Percentiles rank a stretch among this genome's conserved stretches.
Conservation (phyloP, 2,113 vertebrate species). For the Smithornis capensis region DNA sequence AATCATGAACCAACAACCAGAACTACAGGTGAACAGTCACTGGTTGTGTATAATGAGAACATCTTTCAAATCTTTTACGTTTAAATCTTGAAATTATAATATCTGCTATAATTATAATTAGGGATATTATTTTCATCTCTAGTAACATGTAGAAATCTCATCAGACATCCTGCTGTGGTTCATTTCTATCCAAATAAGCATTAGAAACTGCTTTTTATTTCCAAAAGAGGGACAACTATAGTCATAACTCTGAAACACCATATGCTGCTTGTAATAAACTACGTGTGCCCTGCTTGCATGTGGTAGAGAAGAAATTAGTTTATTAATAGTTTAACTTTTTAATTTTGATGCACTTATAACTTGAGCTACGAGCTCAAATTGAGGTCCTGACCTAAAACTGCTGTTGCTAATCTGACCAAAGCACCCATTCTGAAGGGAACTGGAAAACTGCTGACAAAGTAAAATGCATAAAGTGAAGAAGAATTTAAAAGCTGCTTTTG, state of each 20-base stretch:
- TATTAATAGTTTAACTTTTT: not conserved
- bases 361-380: not conserved
- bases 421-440: not conserved
- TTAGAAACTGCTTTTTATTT: not conserved
- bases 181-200: not conserved
- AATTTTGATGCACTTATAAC: not conserved
- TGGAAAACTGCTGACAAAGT: not conserved
- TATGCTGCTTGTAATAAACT: not conserved
- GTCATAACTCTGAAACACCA: not conserved
- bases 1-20: not conserved
- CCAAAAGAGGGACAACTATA: not conserved
- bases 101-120: not conserved
- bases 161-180: not conserved
- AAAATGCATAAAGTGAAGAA: not conserved
- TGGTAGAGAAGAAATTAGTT: not conserved
- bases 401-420: not conserved
- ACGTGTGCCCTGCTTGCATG: not conserved
- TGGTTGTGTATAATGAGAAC: not conserved
- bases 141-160: not conserved
- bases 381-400: not conserved
- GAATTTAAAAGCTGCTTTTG: not conserved
- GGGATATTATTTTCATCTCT: not conserved
- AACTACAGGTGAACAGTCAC: not conserved
- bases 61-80: not conserved
- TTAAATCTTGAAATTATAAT: not conserved